Base-by-base conservation (phyloP, 2,113 vertebrate genomes). In the Etheostoma cragini region DNA sequence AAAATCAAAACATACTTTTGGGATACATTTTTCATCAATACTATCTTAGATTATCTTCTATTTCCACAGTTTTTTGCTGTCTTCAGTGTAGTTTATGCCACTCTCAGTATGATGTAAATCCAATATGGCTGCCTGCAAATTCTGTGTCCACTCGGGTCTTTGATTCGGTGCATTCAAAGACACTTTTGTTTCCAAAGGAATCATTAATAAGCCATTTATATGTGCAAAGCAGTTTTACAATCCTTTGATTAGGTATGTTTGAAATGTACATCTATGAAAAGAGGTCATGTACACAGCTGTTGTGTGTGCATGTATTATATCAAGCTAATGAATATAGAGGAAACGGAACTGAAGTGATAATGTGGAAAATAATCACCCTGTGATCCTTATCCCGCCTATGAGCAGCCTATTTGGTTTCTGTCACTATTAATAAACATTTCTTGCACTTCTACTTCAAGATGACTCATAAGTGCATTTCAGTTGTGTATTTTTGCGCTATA, bases 191-290 rank as follows among this genome's bases (percentile, higher is more conserved):
- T 89, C 72, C 58, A 85, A 89, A 87, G 84, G 86, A 86, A 87
- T 86, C 88, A 90, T 82, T 90, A 92, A 88, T 87, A 87, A 80
- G 76, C 54, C 49, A 58, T 90, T 90, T 88, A 49, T 77, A 88
- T 79, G 83, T 83, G 80, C 85, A 86, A 90, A 84, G 86, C 80
- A 87, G 82, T 83, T 89, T 87, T 65, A 75, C 63, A 69, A 64
- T 81, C 84, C 91, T 93, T 93, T 93, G 90, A 93, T 93, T 88
- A 78, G 81, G 65, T 87, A 74, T 82, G 89, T 93, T 93, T 93
- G 91, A 92, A 83, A 91, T 24, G 26, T 81, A 72, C 83, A 80
- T 92, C 81, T 84, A 60, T 88, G 69, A 86, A 89, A 87, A 83
- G 82, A 87, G 87, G 87, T 91, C 87, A 90, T 81, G 73, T 85